Evolutionary conservation across 2,113 vertebrate genomes (phyloP), one percentile per base, ranked within the genome.

Genomic region (Ictalurus punctatus): DNA sequence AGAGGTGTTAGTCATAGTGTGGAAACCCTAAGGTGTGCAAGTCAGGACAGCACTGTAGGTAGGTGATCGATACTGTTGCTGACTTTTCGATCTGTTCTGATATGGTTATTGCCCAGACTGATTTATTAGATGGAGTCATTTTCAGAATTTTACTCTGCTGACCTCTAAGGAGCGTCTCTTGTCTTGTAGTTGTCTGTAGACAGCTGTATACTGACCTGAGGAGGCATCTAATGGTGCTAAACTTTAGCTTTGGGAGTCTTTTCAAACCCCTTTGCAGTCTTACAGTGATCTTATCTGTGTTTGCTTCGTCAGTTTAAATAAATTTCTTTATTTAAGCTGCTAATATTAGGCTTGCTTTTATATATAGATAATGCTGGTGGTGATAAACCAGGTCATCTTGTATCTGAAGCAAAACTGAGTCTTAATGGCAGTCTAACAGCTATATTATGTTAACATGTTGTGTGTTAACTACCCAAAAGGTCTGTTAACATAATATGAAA

Each of bases 1-100:
- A 81, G n/a, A 81, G 25, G 30, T 80, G 79, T 81, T 52, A 81
- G 12, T 80, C 78, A 80, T 48, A 54, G 16, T 82, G 54, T 27
- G 17, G 80, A 34, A 23, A n/a, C 54, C 79, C n/a, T 37, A 17
- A 34, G n/a, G 80, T 21, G 9, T 37, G 54, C 56, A 37, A 59
- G 54, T 34, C 17, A 80, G 52, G 27, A 80, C 27, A 82, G 59
- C 27, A 82, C n/a, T 82, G 48, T 13, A 34, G 6, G 52, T 30
- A 34, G 30, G 80, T 82, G 56, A 82, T 59, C 2, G n/a, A 82
- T 82, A 10, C 3, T 58, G 14, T 58, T 81, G 52, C 14, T 21
- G n/a, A 25, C 14, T 10, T 58, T 30, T 8, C 16, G 10, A 21
- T 58, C 30, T 82, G 19, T 59, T 59, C 80, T 59, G n/a, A 9